phyloP scores from a whole-genome alignment of 1,140 invertebrate genomes.

The Melitaea cinxia region DNA sequence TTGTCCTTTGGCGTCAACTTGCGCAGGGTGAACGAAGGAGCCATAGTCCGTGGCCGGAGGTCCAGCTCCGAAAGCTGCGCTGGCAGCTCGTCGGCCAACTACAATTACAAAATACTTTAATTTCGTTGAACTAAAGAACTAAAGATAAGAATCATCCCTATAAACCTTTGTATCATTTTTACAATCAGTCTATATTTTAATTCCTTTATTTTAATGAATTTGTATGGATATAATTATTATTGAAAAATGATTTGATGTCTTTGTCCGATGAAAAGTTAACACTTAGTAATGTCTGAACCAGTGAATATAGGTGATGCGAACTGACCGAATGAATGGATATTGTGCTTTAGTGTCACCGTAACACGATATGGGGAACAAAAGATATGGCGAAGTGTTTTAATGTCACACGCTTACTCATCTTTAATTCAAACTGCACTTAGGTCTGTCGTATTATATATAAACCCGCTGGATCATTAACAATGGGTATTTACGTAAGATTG shows the following conservation, averaged over 20 bases:
- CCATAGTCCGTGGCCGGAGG: slow-evolving; percentile 53
- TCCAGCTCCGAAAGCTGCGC: slow-evolving; percentile 61
- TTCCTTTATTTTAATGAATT: no score
- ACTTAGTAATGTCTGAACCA: slow-evolving; percentile 8
- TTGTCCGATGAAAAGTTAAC: no score
- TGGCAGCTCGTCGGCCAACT: slow-evolving; percentile 72
- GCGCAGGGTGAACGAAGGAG: slow-evolving; percentile 54
- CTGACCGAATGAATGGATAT: slow-evolving; percentile 31
- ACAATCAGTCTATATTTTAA: not conserved
- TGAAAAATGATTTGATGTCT: no score
- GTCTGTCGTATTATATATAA: not conserved
- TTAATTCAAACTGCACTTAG: slow-evolving; percentile 21
- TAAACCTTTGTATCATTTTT: not conserved
- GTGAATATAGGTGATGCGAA: slow-evolving; percentile 17
- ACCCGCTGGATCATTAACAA: not conserved
- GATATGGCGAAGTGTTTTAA: slow-evolving; percentile 34
- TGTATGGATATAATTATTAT: no score
- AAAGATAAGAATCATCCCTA: not conserved
- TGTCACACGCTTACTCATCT: slow-evolving; percentile 35
- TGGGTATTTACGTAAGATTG: not conserved
- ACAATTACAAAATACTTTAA: slow-evolving; percentile 24
- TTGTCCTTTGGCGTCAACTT: slow-evolving; percentile 70
- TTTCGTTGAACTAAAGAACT: not conserved
- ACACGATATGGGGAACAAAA: slow-evolving; percentile 31
- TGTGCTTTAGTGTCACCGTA: slow-evolving; percentile 26